A percentile compares a stretch with the other conserved stretches of the same genome.
Conservation (phyloP, 2,797 vertebrate genomes). For the Rhinoraja longicauda region DNA sequence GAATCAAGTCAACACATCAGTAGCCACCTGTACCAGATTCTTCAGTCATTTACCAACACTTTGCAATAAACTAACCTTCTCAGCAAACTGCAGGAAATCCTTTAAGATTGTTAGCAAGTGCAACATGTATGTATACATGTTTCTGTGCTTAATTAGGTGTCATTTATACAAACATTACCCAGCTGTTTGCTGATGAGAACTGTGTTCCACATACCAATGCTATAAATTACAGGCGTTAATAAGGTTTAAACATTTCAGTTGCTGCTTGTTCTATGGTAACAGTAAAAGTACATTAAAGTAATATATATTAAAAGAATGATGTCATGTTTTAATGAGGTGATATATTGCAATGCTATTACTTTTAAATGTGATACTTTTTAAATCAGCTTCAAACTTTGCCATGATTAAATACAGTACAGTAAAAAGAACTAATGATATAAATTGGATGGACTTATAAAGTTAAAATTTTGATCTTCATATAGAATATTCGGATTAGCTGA, state of each 20-base stretch:
- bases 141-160: conserved; percentile 21
- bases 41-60: conserved; percentile 12
- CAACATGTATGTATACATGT: neutral
- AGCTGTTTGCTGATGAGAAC: neutral
- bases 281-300: neutral
- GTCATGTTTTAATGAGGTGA: neutral
- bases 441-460: neutral
- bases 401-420: neutral
- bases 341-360: neutral
- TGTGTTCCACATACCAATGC: neutral
- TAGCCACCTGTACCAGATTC: conserved; percentile 1
- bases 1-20: conserved; percentile 10
- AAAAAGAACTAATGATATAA: neutral
- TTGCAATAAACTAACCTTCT: neutral
- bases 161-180: conserved; percentile 2
- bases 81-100: conserved; percentile 11
- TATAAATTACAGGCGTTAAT: neutral
- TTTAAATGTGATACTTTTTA: neutral
- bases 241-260: neutral
- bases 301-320: neutral
- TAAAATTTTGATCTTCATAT: neutral
- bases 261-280: neutral
- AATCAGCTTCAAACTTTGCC: neutral
- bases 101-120: conserved; percentile 3
- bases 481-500: neutral